Percentiles rank a stretch among this genome's conserved stretches.
Evolutionary conservation across 2,888 invertebrate species (phyloP).

Genomic region (Erynnis tages): DNA sequence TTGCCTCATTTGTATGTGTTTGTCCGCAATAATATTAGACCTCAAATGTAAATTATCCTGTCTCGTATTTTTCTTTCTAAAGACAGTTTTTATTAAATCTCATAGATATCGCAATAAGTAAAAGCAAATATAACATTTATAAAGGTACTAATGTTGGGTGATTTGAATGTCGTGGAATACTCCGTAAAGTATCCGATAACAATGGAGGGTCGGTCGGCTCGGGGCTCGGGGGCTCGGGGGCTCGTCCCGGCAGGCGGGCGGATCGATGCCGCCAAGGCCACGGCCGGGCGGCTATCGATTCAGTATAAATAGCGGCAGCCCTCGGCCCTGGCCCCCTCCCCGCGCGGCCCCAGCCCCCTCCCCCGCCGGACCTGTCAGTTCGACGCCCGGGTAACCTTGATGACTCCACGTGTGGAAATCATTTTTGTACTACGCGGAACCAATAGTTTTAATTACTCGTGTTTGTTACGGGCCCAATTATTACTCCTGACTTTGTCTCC

Average conservation of each 20-base stretch:
- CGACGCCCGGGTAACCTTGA: constrained; percentile 59
- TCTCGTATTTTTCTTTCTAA: too few species aligned
- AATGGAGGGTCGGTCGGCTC: constrained; percentile 14
- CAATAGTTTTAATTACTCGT: neutral
- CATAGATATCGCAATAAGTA: too few species aligned
- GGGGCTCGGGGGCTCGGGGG: constrained; percentile 50
- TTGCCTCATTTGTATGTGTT: too few species aligned
- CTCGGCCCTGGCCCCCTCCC: constrained; percentile 37
- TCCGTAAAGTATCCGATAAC: constrained; percentile 4
- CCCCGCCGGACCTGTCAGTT: constrained; percentile 32
- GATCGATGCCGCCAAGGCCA: constrained; percentile 77
- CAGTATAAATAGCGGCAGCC: constrained; percentile 73
- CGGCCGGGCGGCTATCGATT: constrained; percentile 73
- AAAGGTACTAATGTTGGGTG: too few species aligned
- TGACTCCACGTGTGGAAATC: constrained; percentile 43
- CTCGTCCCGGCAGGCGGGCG: constrained; percentile 52
- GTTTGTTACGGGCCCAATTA: neutral
- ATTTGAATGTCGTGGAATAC: neutral
- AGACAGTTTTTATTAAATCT: too few species aligned
- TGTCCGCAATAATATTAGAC: too few species aligned
- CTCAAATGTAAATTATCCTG: too few species aligned
- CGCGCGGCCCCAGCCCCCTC: constrained; percentile 31
- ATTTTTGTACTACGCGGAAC: neutral
- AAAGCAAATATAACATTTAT: too few species aligned
- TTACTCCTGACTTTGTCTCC: too few species aligned